phyloP scores from a whole-genome alignment of 2,113 vertebrate species.

The Oreochromis niloticus region DNA sequence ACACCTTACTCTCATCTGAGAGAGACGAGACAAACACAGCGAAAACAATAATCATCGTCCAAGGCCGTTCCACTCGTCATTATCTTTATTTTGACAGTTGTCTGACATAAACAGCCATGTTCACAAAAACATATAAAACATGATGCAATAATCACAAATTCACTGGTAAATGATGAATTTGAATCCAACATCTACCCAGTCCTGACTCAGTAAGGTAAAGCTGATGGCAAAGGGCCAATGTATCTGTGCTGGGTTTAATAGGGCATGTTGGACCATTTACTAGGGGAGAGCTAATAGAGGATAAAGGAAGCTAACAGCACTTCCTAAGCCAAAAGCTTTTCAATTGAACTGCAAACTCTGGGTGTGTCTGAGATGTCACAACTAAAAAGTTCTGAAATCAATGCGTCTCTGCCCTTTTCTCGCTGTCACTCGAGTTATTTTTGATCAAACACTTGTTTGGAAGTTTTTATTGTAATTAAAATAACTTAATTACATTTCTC shows the following conservation, averaged over 20 bases:
- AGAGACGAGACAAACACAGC: not conserved
- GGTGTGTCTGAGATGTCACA: not conserved
- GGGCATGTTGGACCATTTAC: not conserved
- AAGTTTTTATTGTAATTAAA: not conserved
- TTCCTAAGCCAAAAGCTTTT: not conserved
- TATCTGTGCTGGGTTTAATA: not conserved
- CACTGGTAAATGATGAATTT: not conserved
- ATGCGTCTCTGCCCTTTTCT: fast-evolving
- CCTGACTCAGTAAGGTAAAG: not conserved
- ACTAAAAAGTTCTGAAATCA: not conserved
- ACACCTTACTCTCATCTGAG: slow-evolving; percentile 69
- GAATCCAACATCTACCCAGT: not conserved
- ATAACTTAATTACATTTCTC: not conserved
- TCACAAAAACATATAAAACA: not conserved
- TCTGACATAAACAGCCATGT: not conserved
- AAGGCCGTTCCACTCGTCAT: not conserved
- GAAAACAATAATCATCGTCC: not conserved
- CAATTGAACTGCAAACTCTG: not conserved
- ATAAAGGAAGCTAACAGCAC: not conserved
- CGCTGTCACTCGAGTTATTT: not conserved
- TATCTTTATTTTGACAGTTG: not conserved
- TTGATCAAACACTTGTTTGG: not conserved
- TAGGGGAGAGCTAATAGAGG: not conserved
- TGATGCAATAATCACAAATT: not conserved
- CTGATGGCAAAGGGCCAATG: not conserved